These are phyloP conservation scores for Pachyramphus minor DNA, from an alignment of 2,113 vertebrate species.

Conservation along the genomic window DNA sequence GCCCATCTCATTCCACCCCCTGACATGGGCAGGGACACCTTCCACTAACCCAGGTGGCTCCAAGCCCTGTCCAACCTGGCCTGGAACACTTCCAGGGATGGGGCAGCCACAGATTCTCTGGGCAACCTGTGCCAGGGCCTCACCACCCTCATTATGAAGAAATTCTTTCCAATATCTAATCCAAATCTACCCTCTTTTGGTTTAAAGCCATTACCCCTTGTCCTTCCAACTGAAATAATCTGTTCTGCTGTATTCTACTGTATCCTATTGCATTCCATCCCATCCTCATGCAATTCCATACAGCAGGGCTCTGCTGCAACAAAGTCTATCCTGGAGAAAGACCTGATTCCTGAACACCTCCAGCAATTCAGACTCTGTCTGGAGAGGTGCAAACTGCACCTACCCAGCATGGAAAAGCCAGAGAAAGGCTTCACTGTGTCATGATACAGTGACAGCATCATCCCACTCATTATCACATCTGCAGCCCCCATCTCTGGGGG, in stretches of 20 bases:
- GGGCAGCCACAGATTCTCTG: neutral
- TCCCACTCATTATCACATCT: fast-evolving
- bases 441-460: fast-evolving
- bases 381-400: neutral
- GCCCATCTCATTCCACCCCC: fast-evolving
- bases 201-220: neutral
- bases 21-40: neutral
- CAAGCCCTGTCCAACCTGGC: neutral
- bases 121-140: neutral
- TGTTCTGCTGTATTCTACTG: neutral
- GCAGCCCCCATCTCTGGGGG: neutral
- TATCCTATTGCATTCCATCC: neutral
- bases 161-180: neutral
- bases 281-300: neutral
- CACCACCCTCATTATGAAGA: neutral
- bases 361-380: neutral
- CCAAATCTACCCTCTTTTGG: neutral
- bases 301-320: neutral
- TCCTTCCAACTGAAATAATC: neutral
- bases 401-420: neutral
- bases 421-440: neutral
- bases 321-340: neutral
- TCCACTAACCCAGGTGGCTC: fast-evolving
- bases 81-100: neutral
- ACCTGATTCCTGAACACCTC: neutral